phyloP scores from a whole-genome alignment of 2,888 invertebrate species.

The Orthosia gothica region DNA sequence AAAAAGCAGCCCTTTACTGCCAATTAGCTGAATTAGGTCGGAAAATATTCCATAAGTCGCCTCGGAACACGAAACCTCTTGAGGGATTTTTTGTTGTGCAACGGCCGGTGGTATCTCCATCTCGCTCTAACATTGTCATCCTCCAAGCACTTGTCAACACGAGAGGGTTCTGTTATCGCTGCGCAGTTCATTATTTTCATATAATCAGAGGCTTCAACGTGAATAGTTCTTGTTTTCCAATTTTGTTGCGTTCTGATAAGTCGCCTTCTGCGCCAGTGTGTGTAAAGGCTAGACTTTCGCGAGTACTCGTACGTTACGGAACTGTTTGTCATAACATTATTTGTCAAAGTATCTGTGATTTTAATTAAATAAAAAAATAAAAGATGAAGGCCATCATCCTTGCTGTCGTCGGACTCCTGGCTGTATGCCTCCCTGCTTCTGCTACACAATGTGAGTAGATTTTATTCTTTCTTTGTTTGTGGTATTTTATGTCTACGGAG shows the following conservation, averaged over 20 bases:
- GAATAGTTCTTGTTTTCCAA: slow-evolving; percentile 79
- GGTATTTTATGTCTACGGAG: slow-evolving; percentile 44
- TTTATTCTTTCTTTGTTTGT: slow-evolving; percentile 60
- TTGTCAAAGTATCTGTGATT: slow-evolving; percentile 91
- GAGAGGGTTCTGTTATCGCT: slow-evolving; percentile 86
- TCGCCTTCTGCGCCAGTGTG: slow-evolving; percentile 98
- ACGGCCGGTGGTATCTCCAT: slow-evolving; percentile 71
- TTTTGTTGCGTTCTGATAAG: slow-evolving; percentile 84
- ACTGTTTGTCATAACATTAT: slow-evolving; percentile 64
- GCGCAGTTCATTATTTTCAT: slow-evolving; percentile 87
- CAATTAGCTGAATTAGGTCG: slow-evolving; percentile 41
- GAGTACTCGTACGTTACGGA: slow-evolving; percentile 76
- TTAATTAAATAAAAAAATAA: slow-evolving; percentile 77
- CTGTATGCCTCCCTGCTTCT: slow-evolving; percentile 88
- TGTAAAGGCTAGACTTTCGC: slow-evolving; percentile 94
- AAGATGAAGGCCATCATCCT: slow-evolving; percentile 92
- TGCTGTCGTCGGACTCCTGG: slow-evolving; percentile 88
- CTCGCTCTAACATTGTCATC: slow-evolving; percentile 82
- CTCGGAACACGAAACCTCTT: slow-evolving; percentile 89
- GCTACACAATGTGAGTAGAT: slow-evolving; percentile 93
- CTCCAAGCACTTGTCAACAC: slow-evolving; percentile 83
- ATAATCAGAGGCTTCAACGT: slow-evolving; percentile 79
- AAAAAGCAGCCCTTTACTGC: slow-evolving; percentile 7
- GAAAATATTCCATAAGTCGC: slow-evolving; percentile 77
- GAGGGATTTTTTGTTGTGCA: slow-evolving; percentile 74